These are phyloP conservation scores for Tetramorium simillimum DNA, from an alignment of 1,140 invertebrate species.

Conservation along the genomic window DNA sequence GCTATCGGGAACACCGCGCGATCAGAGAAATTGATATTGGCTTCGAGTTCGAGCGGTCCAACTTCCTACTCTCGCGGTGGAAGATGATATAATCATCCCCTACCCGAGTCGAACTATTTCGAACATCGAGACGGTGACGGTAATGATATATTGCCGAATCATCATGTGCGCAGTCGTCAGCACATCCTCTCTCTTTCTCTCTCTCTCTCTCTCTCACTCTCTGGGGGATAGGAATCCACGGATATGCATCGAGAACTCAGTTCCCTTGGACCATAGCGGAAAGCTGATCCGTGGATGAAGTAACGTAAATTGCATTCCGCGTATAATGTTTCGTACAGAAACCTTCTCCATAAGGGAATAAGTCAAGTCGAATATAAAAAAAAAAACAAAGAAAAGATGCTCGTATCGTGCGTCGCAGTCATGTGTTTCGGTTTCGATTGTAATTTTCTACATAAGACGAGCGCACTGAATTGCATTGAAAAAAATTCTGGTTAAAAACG, in stretches of 20 bases:
- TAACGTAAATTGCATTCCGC: conserved; percentile 11
- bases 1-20: conserved; percentile 68
- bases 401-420: neutral
- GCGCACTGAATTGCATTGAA: neutral
- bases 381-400: neutral
- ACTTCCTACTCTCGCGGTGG: conserved; percentile 66
- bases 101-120: conserved; percentile 65
- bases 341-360: neutral
- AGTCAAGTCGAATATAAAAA: neutral
- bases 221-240: neutral
- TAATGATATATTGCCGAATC: conserved; percentile 49
- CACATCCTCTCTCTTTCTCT: neutral
- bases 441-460: neutral
- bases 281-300: conserved; percentile 10
- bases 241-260: conserved; percentile 10
- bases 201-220: neutral
- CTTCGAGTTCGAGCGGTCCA: conserved; percentile 65
- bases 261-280: conserved; percentile 5
- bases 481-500: too few relatives aligned
- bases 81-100: conserved; percentile 74
- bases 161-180: neutral
- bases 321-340: neutral
- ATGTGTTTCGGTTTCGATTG: neutral
- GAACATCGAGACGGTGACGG: conserved; percentile 44
- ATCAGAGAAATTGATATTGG: conserved; percentile 78